A percentile compares a stretch with the other conserved stretches of the same genome.
Conservation (phyloP, 35 echinoderm and acorn worm species). For the Ophiothrix spiculata region DNA sequence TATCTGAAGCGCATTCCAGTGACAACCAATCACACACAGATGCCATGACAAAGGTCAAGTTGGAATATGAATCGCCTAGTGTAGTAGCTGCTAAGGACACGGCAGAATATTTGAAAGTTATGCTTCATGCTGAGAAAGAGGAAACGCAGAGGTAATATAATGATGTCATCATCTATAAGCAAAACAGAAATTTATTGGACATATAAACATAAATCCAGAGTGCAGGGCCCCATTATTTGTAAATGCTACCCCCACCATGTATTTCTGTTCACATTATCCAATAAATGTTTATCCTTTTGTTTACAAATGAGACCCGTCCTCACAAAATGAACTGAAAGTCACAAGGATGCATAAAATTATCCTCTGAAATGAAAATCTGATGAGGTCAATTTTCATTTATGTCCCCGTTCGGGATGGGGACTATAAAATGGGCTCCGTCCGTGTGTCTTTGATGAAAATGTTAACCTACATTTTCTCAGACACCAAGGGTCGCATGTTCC, state of each 20-base stretch:
- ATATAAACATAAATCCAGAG: not conserved
- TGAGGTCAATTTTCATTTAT: too few relatives aligned
- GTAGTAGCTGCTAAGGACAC: not conserved
- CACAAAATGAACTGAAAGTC: not conserved
- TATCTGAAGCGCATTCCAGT: not conserved
- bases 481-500: too few relatives aligned
- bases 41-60: not conserved
- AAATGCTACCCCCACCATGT: not conserved
- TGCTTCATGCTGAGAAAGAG: conserved; percentile 3
- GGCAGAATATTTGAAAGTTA: conserved; percentile 1
- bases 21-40: not conserved
- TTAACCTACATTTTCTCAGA: too few relatives aligned
- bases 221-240: not conserved
- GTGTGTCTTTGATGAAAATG: too few relatives aligned
- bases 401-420: too few relatives aligned
- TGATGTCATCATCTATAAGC: not conserved
- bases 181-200: too few relatives aligned
- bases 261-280: not conserved
- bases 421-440: too few relatives aligned
- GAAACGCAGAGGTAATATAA: conserved; percentile 24
- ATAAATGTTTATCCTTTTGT: not conserved
- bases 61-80: not conserved
- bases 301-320: not conserved
- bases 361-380: too few relatives aligned
- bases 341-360: too few relatives aligned